A percentile compares a stretch with the other conserved stretches of the same genome.
Evolutionary conservation across 2,113 vertebrate genomes (phyloP).

Genomic region (Hydrolagus affinis): DNA sequence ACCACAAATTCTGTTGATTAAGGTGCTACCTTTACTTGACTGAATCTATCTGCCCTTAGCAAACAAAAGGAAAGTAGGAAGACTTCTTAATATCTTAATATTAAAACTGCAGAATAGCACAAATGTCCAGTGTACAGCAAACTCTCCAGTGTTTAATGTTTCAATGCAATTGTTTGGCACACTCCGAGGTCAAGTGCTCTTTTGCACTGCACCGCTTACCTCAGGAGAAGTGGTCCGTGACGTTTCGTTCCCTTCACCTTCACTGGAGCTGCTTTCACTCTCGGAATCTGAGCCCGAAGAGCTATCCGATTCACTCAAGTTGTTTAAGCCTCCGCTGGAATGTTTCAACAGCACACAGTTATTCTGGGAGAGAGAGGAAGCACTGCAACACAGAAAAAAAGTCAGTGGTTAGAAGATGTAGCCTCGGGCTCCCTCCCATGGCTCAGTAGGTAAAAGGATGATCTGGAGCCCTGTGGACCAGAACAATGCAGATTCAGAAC

Average conservation of each 20-base stretch:
- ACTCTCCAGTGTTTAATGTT: background rate
- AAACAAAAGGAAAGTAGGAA: background rate
- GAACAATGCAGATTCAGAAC: too few relatives aligned
- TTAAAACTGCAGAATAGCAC: background rate
- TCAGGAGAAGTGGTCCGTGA: slow-evolving; percentile 42
- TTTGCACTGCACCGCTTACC: slow-evolving; percentile 38
- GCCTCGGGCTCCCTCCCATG: too few relatives aligned
- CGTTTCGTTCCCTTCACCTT: slow-evolving; percentile 54
- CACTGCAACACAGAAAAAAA: slow-evolving; percentile 46
- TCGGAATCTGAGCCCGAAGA: slow-evolving; percentile 73
- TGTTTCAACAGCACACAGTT: slow-evolving; percentile 55
- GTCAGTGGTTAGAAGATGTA: background rate
- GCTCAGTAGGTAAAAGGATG: too few relatives aligned
- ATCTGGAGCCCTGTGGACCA: too few relatives aligned
- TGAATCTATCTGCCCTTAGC: background rate
- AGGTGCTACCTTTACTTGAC: background rate
- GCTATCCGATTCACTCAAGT: slow-evolving; percentile 78
- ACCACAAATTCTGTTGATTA: background rate
- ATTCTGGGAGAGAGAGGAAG: slow-evolving; percentile 47
- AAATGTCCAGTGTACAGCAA: background rate
- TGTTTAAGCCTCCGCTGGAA: slow-evolving; percentile 68
- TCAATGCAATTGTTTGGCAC: too few relatives aligned
- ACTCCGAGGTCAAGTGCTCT: background rate
- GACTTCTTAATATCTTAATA: background rate
- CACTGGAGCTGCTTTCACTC: slow-evolving; percentile 66